Evolutionary conservation across 2,797 vertebrate species (phyloP).

Genomic region (Acomys russatus): DNA sequence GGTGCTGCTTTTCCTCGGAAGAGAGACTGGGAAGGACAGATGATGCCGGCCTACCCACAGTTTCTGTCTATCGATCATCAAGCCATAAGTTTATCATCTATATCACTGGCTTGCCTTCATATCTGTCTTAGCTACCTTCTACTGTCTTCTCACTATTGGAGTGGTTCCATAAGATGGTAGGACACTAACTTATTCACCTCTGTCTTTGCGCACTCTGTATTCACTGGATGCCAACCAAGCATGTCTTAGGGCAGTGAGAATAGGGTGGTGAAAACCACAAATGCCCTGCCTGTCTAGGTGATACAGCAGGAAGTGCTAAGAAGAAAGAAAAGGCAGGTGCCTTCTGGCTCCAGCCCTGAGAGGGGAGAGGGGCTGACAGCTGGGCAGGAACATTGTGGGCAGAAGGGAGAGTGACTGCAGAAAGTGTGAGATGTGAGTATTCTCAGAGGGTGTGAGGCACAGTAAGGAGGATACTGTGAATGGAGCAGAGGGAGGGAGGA

Average conservation of each 20-base stretch:
- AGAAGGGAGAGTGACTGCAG: not conserved
- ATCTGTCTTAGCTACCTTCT: not conserved
- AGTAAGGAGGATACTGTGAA: not conserved
- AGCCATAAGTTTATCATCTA: not conserved
- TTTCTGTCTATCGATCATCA: not conserved
- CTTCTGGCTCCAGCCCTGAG: not conserved
- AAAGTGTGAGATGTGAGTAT: not conserved
- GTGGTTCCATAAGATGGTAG: not conserved
- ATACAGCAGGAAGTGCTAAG: not conserved
- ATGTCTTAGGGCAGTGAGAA: not conserved
- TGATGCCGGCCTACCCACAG: not conserved
- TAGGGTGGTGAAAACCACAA: not conserved
- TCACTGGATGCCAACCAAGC: not conserved
- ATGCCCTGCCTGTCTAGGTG: not conserved
- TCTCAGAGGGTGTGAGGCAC: not conserved
- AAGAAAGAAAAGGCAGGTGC: not conserved
- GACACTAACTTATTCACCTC: not conserved
- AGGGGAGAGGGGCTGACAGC: not conserved
- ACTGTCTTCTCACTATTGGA: not conserved
- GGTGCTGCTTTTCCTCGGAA: slow-evolving; percentile 2
- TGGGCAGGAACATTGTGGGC: not conserved
- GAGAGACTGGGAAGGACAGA: not conserved
- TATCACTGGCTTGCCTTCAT: not conserved
- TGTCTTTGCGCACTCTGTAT: not conserved
- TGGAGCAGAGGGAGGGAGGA: not conserved